phyloP scores from a whole-genome alignment of 2,113 vertebrate species.

The Actenoides hombroni region DNA sequence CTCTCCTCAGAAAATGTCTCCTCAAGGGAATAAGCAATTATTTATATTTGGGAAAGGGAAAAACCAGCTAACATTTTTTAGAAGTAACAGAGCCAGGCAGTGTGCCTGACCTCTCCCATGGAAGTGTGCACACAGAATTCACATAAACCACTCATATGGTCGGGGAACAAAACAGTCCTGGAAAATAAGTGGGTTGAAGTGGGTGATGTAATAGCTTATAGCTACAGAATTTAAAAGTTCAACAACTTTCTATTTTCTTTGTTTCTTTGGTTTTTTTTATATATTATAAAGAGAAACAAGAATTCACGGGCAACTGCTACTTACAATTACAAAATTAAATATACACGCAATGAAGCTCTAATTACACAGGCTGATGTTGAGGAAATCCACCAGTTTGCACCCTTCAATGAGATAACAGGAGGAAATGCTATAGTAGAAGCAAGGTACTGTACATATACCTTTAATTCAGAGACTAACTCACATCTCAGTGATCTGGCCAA shows the following conservation, averaged over 20 bases:
- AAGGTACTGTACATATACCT: conserved; percentile 51
- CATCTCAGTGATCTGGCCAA: background rate
- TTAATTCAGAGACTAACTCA: conserved; percentile 8
- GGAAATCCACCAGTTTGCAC: conserved; percentile 69
- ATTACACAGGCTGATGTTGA: conserved; percentile 49
- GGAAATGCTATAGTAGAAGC: conserved; percentile 53
- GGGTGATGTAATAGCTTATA: background rate
- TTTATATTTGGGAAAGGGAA: background rate
- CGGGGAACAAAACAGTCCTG: background rate
- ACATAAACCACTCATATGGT: background rate
- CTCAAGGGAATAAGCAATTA: conserved; percentile 6
- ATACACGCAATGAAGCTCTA: conserved; percentile 5
- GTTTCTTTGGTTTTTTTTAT: background rate
- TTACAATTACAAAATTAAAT: conserved; percentile 67
- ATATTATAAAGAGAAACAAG: conserved; percentile 54
- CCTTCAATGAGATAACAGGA: conserved; percentile 62
- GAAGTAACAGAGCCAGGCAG: background rate
- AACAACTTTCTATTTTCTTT: background rate
- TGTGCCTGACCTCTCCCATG: background rate
- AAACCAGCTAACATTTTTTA: background rate
- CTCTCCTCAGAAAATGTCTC: background rate
- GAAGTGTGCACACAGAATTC: background rate
- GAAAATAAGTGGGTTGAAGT: background rate
- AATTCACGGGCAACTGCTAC: conserved; percentile 54
- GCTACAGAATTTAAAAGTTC: background rate